Evolutionary conservation across 92 coral and sea anemone genomes (phyloP), one percentile per base, ranked within the genome.

Genomic region (Porites rus): DNA sequence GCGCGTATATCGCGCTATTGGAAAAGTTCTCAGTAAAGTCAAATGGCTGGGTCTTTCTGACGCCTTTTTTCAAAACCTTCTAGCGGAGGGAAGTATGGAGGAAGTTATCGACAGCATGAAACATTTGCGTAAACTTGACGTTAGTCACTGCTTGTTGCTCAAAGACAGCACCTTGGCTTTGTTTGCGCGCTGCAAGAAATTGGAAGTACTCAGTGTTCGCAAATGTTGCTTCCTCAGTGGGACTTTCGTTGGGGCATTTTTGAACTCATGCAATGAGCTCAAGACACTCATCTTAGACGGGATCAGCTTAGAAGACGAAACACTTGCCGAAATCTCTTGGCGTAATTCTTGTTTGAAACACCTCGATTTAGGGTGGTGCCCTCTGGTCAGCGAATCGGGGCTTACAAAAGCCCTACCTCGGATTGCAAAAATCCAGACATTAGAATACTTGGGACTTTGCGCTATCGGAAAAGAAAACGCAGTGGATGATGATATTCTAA

Each of bases 361-460:
- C 38, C 86, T 94, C 24, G 97, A 94, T 62, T 65, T 94, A 43
- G 97, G 97, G 19, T 94, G 95, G 92, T 94, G 97, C 58, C 90
- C 92, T 1, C 60, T 94, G 3, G 79, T 94, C 24, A 78, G 93
- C 3, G 74, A 89, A 3, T 25, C 50, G 10, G 94, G 97, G 17
- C 87, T 94, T 6, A 72, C 76, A 9, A 14, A 50, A 14, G 60
- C 87, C 19, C 77, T 94, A 61, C 82, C 93, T 5, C 87, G 58
- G 8, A 74, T 94, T 38, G 89, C 97, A 68, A 78, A 69, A 62
- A 89, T 94, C 84, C 62, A 85, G 25, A 69, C 66, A 14, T 81
- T 94, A 63, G 90, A 92, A 31, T 94, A 94, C 74, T 83, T 94
- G 6, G 97, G 97, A 12, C 56, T 94, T 31, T 94, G 97, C 67